Percentiles rank a stretch among this genome's conserved stretches.
Evolutionary conservation across 2,113 vertebrate genomes (phyloP).

Genomic region (Dascyllus trimaculatus): DNA sequence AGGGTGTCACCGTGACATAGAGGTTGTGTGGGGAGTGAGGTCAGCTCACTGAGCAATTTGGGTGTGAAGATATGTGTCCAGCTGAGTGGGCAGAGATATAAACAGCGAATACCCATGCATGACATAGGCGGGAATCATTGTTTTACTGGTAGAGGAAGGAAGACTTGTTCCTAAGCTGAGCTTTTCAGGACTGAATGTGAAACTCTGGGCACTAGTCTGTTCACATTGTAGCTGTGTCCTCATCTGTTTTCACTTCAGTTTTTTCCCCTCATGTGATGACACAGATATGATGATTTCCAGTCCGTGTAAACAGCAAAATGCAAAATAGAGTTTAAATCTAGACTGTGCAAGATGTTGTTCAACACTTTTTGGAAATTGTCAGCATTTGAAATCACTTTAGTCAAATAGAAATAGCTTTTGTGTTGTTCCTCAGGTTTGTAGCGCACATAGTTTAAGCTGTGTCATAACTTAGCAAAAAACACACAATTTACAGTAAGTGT

Average conservation of each 20-base stretch:
- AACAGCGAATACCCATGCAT: slow-evolving; percentile 18
- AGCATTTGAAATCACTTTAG: no score
- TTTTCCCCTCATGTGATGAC: not conserved
- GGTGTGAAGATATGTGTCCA: not conserved
- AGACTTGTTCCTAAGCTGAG: not conserved
- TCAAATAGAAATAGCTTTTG: no score
- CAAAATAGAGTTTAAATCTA: not conserved
- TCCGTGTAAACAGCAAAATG: not conserved
- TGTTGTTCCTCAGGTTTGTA: not conserved
- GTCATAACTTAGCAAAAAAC: not conserved
- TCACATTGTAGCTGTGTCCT: slow-evolving; percentile 2
- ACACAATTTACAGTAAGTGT: not conserved
- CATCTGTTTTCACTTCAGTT: not conserved
- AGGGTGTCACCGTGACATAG: slow-evolving; percentile 19
- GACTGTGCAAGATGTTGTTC: not conserved
- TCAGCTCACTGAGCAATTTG: not conserved
- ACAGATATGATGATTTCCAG: not conserved
- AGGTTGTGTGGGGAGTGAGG: slow-evolving; percentile 17
- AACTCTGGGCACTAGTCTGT: not conserved
- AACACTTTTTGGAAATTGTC: slow-evolving; percentile 3
- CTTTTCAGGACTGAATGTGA: not conserved
- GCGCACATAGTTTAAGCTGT: not conserved
- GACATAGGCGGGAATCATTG: slow-evolving; percentile 19
- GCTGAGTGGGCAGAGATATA: not conserved
- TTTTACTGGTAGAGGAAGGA: slow-evolving; percentile 11